A percentile compares a stretch with the other conserved stretches of the same genome.
Evolutionary conservation across 2,888 invertebrate genomes (phyloP).

Genomic region (Pristionchus japonicus): DNA sequence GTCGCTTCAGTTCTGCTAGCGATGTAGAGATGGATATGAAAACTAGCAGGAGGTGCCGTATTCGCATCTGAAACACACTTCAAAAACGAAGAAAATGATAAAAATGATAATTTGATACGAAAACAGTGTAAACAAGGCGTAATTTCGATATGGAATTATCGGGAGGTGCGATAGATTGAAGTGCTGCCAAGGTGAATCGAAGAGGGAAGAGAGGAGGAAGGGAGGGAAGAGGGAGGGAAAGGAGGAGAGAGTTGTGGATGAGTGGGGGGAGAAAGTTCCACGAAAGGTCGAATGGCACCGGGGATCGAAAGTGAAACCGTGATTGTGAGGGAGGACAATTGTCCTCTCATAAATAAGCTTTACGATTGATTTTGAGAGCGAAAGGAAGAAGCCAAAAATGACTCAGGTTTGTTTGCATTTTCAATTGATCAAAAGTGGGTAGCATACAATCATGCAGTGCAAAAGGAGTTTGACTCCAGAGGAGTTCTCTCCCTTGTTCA

Average conservation of each 20-base stretch:
- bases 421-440: not conserved
- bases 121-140: not conserved
- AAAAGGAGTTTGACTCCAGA: not conserved
- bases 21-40: not conserved
- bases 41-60: not conserved
- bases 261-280: not conserved
- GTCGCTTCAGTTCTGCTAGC: not conserved
- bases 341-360: not conserved
- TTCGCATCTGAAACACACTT: not conserved
- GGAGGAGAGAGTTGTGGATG: not conserved
- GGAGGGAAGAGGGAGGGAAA: not conserved
- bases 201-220: not conserved
- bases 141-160: not conserved
- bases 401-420: too few relatives aligned
- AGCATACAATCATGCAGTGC: not conserved
- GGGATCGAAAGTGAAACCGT: conserved; percentile 8
- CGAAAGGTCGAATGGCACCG: not conserved
- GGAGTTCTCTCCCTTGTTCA: not conserved
- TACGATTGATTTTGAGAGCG: not conserved
- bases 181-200: conserved; percentile 22
- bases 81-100: not conserved
- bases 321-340: not conserved
- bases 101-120: not conserved
- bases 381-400: not conserved
- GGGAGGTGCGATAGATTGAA: not conserved